Evolutionary conservation across 2,113 vertebrate genomes (phyloP).

Genomic region (Chaetops frenatus): DNA sequence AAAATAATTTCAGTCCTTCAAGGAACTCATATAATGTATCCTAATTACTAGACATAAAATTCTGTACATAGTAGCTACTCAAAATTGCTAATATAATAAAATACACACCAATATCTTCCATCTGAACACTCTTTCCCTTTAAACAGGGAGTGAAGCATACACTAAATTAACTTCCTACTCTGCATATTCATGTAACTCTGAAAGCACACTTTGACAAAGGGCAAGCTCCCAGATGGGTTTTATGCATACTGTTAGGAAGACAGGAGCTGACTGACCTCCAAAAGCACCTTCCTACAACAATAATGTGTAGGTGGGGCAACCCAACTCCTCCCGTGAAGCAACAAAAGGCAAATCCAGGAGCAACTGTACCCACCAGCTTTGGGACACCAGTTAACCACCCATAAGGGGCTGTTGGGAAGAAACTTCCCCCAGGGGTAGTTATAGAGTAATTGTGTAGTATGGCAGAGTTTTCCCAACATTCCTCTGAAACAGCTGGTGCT

Average conservation of each 20-base stretch:
- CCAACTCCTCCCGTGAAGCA: background rate
- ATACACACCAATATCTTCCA: background rate
- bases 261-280: background rate
- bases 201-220: background rate
- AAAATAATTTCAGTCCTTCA: background rate
- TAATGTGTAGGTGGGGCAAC: rapidly evolving
- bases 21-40: background rate
- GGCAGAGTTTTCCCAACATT: background rate
- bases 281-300: background rate
- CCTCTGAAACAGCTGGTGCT: background rate
- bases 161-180: background rate
- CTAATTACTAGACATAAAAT: background rate
- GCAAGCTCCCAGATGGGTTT: background rate
- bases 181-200: background rate
- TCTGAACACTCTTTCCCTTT: background rate
- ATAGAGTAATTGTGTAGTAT: background rate
- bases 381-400: background rate
- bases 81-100: background rate
- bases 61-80: background rate
- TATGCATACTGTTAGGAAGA: background rate
- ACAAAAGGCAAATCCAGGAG: background rate
- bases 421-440: background rate
- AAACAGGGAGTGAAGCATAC: background rate
- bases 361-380: background rate
- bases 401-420: background rate